Evolutionary conservation across 2,797 vertebrate species (phyloP).

Genomic region (Chloroceryle amazona): DNA sequence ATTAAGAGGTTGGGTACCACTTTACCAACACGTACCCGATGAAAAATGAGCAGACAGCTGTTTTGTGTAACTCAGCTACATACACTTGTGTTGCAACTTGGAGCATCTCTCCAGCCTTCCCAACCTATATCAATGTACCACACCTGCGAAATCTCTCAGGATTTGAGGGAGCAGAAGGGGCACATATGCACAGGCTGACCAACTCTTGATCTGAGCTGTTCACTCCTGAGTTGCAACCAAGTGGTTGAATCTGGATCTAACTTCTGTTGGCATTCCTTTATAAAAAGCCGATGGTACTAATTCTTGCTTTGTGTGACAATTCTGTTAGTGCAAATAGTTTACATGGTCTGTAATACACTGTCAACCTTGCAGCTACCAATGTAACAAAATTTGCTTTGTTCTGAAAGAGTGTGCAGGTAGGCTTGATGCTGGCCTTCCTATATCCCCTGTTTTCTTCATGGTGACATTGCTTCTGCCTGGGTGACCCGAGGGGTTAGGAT

Average conservation of each 20-base stretch:
- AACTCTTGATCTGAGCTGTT: not conserved
- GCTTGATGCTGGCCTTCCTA: not conserved
- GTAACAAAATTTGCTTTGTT: not conserved
- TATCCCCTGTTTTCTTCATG: not conserved
- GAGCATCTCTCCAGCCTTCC: not conserved
- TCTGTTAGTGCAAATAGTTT: not conserved
- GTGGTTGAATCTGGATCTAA: not conserved
- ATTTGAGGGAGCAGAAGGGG: not conserved
- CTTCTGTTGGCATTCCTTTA: constrained; percentile 64
- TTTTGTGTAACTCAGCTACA: not conserved
- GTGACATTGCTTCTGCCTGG: not conserved
- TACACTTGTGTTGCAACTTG: not conserved
- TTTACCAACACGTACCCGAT: accelerated
- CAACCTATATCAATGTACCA: not conserved
- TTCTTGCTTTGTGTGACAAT: not conserved
- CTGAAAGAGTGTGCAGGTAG: not conserved
- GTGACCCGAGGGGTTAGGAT: not conserved
- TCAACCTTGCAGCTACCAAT: not conserved
- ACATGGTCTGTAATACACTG: not conserved
- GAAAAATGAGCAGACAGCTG: accelerated
- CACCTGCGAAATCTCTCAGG: not conserved
- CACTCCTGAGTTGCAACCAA: not conserved
- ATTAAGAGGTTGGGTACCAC: not conserved
- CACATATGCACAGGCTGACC: not conserved
- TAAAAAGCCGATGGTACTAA: constrained; percentile 1